Base-by-base conservation (phyloP, 2,888 invertebrate genomes). In the Entomobrya multifasciata region DNA sequence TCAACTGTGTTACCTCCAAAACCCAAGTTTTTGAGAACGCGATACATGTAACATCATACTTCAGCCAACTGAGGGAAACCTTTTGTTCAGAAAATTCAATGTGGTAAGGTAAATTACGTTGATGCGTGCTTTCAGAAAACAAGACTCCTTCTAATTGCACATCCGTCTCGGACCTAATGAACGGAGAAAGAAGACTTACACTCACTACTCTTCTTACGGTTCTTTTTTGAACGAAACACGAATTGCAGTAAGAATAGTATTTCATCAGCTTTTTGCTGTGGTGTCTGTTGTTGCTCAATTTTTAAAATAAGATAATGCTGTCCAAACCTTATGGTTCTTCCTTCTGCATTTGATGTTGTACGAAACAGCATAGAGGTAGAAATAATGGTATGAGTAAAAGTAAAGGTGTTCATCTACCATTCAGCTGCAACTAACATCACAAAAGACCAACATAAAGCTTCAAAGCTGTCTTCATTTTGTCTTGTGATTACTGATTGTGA, bases 121-220 rank as follows among this genome's bases (percentile, higher is more conserved):
- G 77, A 83, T 77, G 83, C 55, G 65, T 77, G 76, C 76, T 83
- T 65, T 80, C 55, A 70, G 60, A 85, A 67, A 78, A 85, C 78
- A 85, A 77, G 77, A 70, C 78, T 78, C 30, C 65, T 52, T 30
- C 83, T 85, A 85, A 85, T 85, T 85, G 84, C 84, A 85, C 78
- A 78, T 85, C 77, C 76, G 84, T 77, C 84, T 85, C 70, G 57
- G 17, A 67, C 70, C 60, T 85, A 85, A 85, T 85, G 84, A 85
- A 85, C 60, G 83, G 74, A 52, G 67, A 65, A 65, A 74, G 20
- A 47, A 25, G 60, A 77, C 76, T 62, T 22, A 44, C n/a, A n/a
- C n/a, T n/a, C 47, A 47, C 47, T 49, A 47, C 55, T 55, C 55
- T 47, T 13, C 36, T 4, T 36, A 4, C 36, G 36, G 5, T 41